phyloP scores from a whole-genome alignment of 92 coral and sea anemone species.

The Porites lobata region DNA sequence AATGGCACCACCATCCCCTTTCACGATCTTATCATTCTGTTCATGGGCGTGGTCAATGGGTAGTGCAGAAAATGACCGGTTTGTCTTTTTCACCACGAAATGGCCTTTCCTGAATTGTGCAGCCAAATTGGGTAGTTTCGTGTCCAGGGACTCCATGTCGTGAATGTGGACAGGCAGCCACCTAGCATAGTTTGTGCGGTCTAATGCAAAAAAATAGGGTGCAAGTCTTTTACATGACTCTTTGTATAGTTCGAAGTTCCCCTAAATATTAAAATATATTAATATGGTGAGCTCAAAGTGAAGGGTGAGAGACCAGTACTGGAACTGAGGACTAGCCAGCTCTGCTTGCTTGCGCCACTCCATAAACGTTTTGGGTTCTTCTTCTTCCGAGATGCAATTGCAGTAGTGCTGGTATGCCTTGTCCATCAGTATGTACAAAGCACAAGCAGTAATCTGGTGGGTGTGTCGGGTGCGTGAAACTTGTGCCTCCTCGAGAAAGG shows the following conservation, averaged over 20 bases:
- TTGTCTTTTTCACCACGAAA: no score
- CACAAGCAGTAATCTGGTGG: conserved; percentile 56
- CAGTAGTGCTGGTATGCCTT: conserved; percentile 35
- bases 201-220: conserved; percentile 53
- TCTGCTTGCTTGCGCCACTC: conserved; percentile 9
- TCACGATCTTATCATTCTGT: no score
- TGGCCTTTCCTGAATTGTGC: no score
- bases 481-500: conserved; percentile 45
- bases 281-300: conserved; percentile 32
- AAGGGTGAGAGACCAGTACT: conserved; percentile 41
- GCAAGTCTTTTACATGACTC: conserved; percentile 1
- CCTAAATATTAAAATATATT: background rate
- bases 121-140: no score
- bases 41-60: no score
- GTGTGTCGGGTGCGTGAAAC: conserved; percentile 51
- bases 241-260: conserved; percentile 40
- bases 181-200: conserved; percentile 49
- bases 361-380: conserved; percentile 8
- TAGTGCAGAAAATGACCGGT: no score
- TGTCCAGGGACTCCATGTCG: no score
- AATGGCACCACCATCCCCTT: no score
- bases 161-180: background rate
- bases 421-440: conserved; percentile 32
- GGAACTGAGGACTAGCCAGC: conserved; percentile 44
- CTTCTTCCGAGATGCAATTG: background rate